These are phyloP conservation scores for Oikopleura dioica DNA, from an alignment of 23 tunicate species.

Conservation along the genomic window DNA sequence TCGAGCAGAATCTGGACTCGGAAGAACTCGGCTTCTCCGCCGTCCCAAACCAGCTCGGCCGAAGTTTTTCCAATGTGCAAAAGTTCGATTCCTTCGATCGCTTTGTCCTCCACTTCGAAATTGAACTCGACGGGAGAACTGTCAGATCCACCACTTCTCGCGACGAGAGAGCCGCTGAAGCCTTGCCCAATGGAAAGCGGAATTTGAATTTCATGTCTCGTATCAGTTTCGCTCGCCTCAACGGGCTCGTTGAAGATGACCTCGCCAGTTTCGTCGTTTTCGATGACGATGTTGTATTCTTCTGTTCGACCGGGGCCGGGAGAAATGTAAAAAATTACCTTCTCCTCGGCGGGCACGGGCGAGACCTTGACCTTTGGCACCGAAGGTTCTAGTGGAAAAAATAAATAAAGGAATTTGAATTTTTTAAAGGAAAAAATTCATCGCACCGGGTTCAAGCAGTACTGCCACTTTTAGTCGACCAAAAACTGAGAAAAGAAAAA, in stretches of 20 bases:
- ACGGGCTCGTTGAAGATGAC: neutral
- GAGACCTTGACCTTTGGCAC: neutral
- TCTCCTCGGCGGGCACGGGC: neutral
- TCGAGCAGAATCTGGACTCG: neutral
- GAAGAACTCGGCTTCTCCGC: neutral
- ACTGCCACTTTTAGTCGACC: no score
- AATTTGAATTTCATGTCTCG: neutral
- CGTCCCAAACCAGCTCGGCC: neutral
- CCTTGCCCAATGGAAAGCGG: neutral
- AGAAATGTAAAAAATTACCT: neutral
- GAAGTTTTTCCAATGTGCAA: neutral
- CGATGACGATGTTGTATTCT: neutral
- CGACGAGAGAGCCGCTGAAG: neutral
- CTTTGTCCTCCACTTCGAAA: neutral
- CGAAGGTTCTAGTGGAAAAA: neutral
- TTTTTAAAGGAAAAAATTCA: no score
- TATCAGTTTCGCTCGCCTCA: neutral
- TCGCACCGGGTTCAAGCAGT: no score
- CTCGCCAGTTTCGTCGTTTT: neutral
- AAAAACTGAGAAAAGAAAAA: no score
- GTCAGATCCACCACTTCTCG: neutral
- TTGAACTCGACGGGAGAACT: neutral
- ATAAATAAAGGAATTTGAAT: no score
- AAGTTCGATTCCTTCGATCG: neutral
- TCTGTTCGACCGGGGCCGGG: constrained; percentile 11